Evolutionary conservation across 2,113 vertebrate genomes (phyloP).

Genomic region (Heteronetta atricapilla): DNA sequence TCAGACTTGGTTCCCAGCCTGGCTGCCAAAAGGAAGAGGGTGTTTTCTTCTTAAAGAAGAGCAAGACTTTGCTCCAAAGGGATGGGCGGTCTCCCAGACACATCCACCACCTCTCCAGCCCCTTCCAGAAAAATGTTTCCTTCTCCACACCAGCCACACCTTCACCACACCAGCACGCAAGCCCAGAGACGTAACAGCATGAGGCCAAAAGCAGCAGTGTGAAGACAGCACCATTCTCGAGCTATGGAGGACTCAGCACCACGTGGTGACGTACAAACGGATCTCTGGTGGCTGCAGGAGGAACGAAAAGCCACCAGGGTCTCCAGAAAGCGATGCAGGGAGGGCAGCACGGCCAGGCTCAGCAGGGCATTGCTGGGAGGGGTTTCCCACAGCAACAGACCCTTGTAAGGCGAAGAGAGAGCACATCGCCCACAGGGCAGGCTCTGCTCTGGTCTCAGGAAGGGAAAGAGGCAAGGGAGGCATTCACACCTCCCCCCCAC

Average conservation of each 20-base stretch:
- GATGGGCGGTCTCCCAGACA: not conserved
- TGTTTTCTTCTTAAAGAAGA: not conserved
- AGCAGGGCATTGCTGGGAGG: not conserved
- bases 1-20: not conserved
- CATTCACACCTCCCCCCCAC: not conserved
- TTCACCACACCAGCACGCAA: not conserved
- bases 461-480: not conserved
- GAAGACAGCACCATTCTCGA: not conserved
- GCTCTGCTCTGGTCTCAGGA: no score
- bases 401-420: not conserved
- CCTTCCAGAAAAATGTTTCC: not conserved
- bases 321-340: not conserved
- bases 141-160: not conserved
- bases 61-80: not conserved
- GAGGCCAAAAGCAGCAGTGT: not conserved
- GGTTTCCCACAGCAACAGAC: not conserved
- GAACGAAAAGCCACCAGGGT: not conserved
- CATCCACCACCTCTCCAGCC: not conserved
- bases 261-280: not conserved
- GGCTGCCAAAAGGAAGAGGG: not conserved
- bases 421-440: not conserved
- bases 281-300: not conserved
- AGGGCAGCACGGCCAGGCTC: not conserved
- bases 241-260: not conserved
- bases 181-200: not conserved